These are phyloP conservation scores for Himantopus leucocephalus DNA, from an alignment of 2,113 vertebrate genomes.

Conservation along the genomic window DNA sequence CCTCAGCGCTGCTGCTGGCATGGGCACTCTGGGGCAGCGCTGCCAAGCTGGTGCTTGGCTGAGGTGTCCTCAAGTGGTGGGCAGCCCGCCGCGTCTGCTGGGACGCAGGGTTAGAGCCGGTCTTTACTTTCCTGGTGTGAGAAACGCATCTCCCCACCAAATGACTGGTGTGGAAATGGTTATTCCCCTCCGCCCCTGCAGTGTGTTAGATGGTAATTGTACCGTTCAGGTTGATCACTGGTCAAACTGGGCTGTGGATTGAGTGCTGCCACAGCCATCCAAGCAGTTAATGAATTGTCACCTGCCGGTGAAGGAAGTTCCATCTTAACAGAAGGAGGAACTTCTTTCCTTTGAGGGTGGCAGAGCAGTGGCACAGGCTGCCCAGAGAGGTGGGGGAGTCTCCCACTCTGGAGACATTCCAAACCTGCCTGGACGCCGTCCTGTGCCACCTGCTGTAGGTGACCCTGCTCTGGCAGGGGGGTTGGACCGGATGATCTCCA, in stretches of 20 bases:
- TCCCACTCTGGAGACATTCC: too few relatives aligned
- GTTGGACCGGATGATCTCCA: too few relatives aligned
- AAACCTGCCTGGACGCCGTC: too few relatives aligned
- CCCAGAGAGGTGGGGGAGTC: too few relatives aligned
- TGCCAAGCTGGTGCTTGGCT: not conserved
- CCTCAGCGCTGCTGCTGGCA: not conserved
- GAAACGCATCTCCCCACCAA: not conserved
- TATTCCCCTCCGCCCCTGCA: too few relatives aligned
- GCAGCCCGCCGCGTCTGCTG: accelerated
- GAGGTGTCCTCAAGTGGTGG: not conserved
- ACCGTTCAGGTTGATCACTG: accelerated
- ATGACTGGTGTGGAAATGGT: accelerated
- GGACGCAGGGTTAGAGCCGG: accelerated
- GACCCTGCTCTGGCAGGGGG: too few relatives aligned
- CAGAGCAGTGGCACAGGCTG: too few relatives aligned
- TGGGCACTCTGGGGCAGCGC: not conserved
- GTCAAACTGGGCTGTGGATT: accelerated
- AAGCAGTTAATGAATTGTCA: accelerated
- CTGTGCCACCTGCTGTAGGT: too few relatives aligned
- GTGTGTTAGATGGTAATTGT: accelerated
- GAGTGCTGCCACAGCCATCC: accelerated
- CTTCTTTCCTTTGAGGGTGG: too few relatives aligned
- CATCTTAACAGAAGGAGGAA: too few relatives aligned
- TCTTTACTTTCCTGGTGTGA: not conserved
- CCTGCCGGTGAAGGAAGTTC: too few relatives aligned